Base-by-base conservation (phyloP, 2,888 invertebrate genomes). In the Patella pellucida region DNA sequence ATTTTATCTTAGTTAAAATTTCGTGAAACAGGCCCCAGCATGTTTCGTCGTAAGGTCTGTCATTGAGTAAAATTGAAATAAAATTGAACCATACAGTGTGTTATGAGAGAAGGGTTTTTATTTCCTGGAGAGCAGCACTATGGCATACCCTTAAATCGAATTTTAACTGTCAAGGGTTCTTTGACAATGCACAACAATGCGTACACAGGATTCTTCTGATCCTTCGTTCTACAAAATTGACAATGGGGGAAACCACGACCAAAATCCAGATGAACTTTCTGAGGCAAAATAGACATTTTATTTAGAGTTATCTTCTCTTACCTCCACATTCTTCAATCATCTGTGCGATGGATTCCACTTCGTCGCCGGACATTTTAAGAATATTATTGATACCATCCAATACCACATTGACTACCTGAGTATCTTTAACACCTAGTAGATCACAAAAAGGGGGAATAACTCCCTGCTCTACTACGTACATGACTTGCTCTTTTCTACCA, bases 241-340 rank as follows among this genome's bases (percentile, higher is more conserved):
- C 31, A 41, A 5, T 9, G 27, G 31, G 27, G 15, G 31, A 68
- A 68, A 27, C 19, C 31, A 7, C 0, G 5, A 41, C 41, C 1
- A 41, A 41, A 41, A 41, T 41, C 9, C 41, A 9, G 1, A 41
- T 41, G 41, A 41, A 5, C 31, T 5, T 41, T 41, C 31, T 41
- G 5, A 0, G 31, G 5, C 19, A 4, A n/a, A 11, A 11, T 11
- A 5, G n/a, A 62, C 12, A 62, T 62, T 12, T 62, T 23, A 19
- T 23, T 23, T 14, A n/a, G 12, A 19, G n/a, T 11, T 14, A 41
- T 41, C 9, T 50, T 54, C 27, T 71, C 81, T 75, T 76, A 89
- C 98, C 99, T 83, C 95, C 96, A 92, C 99, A 99, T 92, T 99
- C 98, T 92, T 99, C 99, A 87, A 99, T 98, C 93, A 97, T 80